Percentiles rank a stretch among this genome's conserved stretches.
phyloP scores from a whole-genome alignment of 2,888 invertebrate species.

The Dolichopus griseipennis region DNA sequence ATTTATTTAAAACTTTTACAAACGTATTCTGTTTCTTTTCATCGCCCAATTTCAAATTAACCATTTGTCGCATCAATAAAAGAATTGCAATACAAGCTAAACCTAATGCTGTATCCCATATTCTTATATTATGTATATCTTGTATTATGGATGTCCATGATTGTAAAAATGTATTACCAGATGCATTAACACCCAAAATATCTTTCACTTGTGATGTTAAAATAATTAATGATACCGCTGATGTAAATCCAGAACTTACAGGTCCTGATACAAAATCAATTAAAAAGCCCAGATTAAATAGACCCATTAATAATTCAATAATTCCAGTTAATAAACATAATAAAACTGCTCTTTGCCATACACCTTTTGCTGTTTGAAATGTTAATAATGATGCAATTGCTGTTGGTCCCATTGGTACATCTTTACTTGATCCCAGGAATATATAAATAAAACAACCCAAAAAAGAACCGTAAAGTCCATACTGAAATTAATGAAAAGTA shows the following conservation, averaged over 20 bases:
- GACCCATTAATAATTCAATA: conserved; percentile 70
- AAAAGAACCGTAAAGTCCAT: conserved; percentile 88
- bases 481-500: too few species aligned
- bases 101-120: conserved; percentile 70
- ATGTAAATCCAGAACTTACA: conserved; percentile 81
- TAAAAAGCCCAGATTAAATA: conserved; percentile 75
- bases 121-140: conserved; percentile 56
- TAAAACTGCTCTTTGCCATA: conserved; percentile 58
- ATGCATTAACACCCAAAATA: conserved; percentile 62
- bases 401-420: conserved; percentile 87
- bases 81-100: conserved; percentile 63
- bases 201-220: conserved; percentile 81
- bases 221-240: conserved; percentile 81
- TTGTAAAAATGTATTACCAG: conserved; percentile 69
- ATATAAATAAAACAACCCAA: conserved; percentile 85
- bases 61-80: conserved; percentile 65
- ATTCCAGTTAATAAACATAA: conserved; percentile 67
- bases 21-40: conserved; percentile 46
- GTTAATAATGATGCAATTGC: conserved; percentile 85
- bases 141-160: conserved; percentile 67
- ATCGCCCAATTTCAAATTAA: conserved; percentile 55
- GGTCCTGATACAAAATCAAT: conserved; percentile 87
- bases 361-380: conserved; percentile 63
- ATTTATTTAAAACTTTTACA: conserved; percentile 55
- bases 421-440: conserved; percentile 81